These are phyloP conservation scores for Syngnathus rostellatus DNA, from an alignment of 2,797 vertebrate genomes.

Conservation along the genomic window DNA sequence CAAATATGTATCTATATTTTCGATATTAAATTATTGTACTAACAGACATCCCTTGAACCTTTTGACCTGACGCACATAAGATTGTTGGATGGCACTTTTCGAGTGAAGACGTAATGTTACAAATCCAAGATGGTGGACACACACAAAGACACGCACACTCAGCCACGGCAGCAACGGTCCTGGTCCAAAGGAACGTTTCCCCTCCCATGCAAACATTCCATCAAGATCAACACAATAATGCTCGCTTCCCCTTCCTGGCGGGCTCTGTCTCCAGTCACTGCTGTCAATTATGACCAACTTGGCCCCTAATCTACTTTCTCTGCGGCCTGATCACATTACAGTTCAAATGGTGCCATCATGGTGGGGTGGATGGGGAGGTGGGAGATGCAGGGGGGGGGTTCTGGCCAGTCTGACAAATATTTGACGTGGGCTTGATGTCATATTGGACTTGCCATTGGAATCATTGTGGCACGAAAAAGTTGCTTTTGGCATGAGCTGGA, in stretches of 20 bases:
- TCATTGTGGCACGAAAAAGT: too few species aligned
- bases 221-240: slow-evolving; percentile 73
- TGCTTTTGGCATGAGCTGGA: neutral
- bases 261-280: slow-evolving; percentile 88
- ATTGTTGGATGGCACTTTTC: neutral
- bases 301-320: slow-evolving; percentile 87
- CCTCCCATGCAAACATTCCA: slow-evolving; percentile 57
- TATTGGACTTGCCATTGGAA: neutral
- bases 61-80: neutral
- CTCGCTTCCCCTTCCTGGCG: slow-evolving; percentile 70
- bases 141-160: too few species aligned
- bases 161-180: slow-evolving; percentile 4
- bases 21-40: neutral
- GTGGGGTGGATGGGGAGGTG: slow-evolving; percentile 12
- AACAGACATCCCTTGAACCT: neutral
- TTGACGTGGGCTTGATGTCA: neutral
- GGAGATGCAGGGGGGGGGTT: neutral
- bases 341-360: slow-evolving; percentile 69
- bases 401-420: slow-evolving; percentile 32
- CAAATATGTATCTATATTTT: too few species aligned
- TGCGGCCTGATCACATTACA: slow-evolving; percentile 83
- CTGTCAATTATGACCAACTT: slow-evolving; percentile 83
- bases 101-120: neutral
- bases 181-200: slow-evolving; percentile 53
- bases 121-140: neutral